Evolutionary conservation across 2,113 vertebrate genomes (phyloP).

Genomic region (Triplophysa rosa): DNA sequence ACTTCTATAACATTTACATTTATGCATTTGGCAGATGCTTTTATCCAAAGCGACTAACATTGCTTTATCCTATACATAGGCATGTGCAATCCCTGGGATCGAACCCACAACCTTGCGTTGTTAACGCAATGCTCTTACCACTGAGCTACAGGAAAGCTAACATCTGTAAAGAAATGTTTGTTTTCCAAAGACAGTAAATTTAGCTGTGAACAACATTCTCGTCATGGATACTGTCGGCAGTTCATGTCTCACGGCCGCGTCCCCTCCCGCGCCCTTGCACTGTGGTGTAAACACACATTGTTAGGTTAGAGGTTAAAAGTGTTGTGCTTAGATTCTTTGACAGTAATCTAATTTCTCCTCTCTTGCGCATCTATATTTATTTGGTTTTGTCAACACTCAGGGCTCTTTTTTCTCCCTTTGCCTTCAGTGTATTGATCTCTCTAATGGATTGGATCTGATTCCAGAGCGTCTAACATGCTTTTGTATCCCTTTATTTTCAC

Average conservation of each 20-base stretch:
- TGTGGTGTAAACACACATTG: conserved; percentile 89
- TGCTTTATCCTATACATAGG: no score
- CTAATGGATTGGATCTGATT: conserved; percentile 97
- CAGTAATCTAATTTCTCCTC: conserved; percentile 93
- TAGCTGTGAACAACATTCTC: conserved; percentile 21
- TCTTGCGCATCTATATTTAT: conserved; percentile 87
- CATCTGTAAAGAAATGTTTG: neutral
- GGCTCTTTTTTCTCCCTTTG: conserved; percentile 71
- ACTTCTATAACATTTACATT: neutral
- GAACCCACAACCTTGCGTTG: no score
- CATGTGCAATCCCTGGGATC: no score
- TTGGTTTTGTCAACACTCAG: conserved; percentile 91
- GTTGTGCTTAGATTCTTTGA: conserved; percentile 85
- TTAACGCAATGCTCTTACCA: no score
- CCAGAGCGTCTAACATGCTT: conserved; percentile 86
- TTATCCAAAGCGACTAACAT: no score
- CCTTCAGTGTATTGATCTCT: conserved; percentile 85
- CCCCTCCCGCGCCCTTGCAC: conserved; percentile 65
- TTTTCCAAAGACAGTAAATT: neutral
- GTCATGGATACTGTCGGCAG: conserved; percentile 38
- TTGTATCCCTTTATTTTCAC: conserved; percentile 84
- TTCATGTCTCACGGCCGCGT: conserved; percentile 53
- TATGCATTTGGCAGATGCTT: no score
- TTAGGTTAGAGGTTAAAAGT: conserved; percentile 89
- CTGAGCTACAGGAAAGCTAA: no score